Evolutionary conservation across 1,140 invertebrate genomes (phyloP).

Genomic region (Magallana angulata): DNA sequence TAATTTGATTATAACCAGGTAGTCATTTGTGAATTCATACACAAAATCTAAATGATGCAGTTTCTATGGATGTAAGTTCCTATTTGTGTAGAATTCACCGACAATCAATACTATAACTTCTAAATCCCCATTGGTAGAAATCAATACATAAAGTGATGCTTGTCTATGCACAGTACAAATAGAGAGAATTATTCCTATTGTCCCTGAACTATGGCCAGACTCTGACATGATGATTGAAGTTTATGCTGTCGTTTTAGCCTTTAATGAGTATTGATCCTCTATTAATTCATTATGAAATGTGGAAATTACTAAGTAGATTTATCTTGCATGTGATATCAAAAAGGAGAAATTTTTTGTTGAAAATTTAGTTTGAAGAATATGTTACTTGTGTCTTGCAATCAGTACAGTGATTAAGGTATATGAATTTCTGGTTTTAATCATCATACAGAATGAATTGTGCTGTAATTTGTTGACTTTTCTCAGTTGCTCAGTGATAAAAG

Average conservation of each 20-base stretch:
- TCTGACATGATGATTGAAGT: background rate
- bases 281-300: background rate
- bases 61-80: background rate
- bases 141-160: slow-evolving; percentile 31
- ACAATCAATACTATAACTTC: background rate
- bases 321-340: background rate
- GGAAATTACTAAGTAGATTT: slow-evolving; percentile 9
- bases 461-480: too few species aligned
- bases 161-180: slow-evolving; percentile 18
- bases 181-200: slow-evolving; percentile 30
- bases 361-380: too few species aligned
- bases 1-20: background rate
- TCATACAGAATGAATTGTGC: too few species aligned
- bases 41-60: too few species aligned
- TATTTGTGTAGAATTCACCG: slow-evolving; percentile 7
- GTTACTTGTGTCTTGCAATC: too few species aligned
- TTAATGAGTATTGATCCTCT: background rate
- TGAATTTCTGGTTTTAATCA: too few species aligned
- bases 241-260: background rate
- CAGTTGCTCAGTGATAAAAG: background rate
- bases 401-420: too few species aligned
- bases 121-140: background rate
- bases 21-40: background rate
- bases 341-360: too few species aligned
- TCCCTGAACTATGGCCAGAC: background rate